Conservation (phyloP, 1,140 invertebrate species). For the Harpegnathos saltator region DNA sequence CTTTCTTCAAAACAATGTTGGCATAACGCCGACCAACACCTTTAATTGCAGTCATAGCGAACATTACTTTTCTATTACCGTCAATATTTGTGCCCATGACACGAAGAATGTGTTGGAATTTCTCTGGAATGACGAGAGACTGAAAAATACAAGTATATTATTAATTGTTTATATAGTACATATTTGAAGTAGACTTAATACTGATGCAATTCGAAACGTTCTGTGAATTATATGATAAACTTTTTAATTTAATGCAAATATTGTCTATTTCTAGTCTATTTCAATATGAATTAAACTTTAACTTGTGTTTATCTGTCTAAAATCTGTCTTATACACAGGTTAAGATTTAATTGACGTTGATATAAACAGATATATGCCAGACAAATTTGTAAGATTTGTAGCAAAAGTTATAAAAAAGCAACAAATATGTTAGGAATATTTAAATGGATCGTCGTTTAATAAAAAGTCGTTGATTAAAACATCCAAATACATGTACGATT, state of each 20-base stretch:
- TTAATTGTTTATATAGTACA: background rate
- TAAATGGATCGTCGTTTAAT: background rate
- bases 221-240: too few species aligned
- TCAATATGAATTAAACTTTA: too few species aligned
- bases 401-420: background rate
- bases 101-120: constrained; percentile 99
- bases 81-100: constrained; percentile 99
- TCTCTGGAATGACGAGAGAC: constrained; percentile 98
- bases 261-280: too few species aligned
- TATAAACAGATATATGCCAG: background rate
- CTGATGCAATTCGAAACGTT: background rate
- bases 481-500: background rate
- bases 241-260: too few species aligned
- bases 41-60: constrained; percentile 99
- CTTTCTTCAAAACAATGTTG: constrained; percentile 98
- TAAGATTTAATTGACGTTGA: too few species aligned
- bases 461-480: background rate
- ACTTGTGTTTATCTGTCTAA: too few species aligned
- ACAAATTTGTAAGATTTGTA: background rate
- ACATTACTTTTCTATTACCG: constrained; percentile 99
- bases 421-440: background rate
- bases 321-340: too few species aligned
- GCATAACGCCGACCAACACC: constrained; percentile 98
- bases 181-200: background rate
- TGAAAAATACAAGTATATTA: constrained; percentile 86